These are phyloP conservation scores for Chesias legatella DNA, from an alignment of 2,888 invertebrate genomes.

Conservation along the genomic window DNA sequence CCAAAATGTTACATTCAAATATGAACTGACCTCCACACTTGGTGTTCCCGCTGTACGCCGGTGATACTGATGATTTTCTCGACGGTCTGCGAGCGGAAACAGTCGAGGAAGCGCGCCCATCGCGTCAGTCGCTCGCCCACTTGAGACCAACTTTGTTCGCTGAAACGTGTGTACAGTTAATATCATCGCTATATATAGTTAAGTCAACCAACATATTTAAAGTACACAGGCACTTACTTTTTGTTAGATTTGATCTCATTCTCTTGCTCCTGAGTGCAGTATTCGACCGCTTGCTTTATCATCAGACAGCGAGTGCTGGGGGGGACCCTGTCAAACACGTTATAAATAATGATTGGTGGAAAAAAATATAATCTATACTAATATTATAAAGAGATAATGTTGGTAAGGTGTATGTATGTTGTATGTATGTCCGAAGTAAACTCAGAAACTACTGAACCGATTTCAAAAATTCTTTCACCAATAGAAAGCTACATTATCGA, in stretches of 20 bases:
- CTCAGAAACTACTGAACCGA: too few species aligned
- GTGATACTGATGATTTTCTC: conserved; percentile 45
- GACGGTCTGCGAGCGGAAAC: conserved; percentile 59
- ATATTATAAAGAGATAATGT: too few species aligned
- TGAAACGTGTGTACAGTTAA: conserved; percentile 24
- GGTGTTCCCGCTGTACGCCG: conserved; percentile 30
- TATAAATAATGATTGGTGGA: background rate
- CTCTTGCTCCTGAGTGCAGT: conserved; percentile 71
- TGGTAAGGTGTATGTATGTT: too few species aligned
- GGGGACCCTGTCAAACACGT: conserved; percentile 48
- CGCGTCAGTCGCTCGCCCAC: conserved; percentile 62
- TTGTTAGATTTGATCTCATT: conserved; percentile 63
- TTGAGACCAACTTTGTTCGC: conserved; percentile 58
- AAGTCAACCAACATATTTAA: background rate
- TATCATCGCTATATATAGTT: too few species aligned
- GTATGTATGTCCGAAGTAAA: too few species aligned
- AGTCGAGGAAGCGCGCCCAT: conserved; percentile 73
- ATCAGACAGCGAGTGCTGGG: conserved; percentile 62
- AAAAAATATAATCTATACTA: too few species aligned
- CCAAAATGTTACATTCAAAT: too few species aligned
- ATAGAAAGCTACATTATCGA: too few species aligned
- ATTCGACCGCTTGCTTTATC: conserved; percentile 70
- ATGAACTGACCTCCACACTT: conserved; percentile 63
- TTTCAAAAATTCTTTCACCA: too few species aligned
- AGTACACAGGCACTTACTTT: conserved; percentile 41